These are phyloP conservation scores for Nasonia longicornis DNA, from an alignment of 1,140 invertebrate genomes.

Conservation along the genomic window DNA sequence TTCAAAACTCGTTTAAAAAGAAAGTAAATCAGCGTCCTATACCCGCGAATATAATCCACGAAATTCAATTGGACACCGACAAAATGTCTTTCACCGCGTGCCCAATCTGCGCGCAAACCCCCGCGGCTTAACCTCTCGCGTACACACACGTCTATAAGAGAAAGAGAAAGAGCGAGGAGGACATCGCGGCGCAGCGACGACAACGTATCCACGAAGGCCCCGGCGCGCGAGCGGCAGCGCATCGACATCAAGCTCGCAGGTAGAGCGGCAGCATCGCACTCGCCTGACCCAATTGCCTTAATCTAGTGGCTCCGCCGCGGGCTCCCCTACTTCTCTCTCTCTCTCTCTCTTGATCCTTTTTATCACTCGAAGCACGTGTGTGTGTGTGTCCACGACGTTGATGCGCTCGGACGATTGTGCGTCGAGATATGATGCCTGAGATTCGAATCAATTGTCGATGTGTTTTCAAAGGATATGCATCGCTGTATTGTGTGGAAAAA, in stretches of 20 bases:
- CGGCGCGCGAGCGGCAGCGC: conserved; percentile 7
- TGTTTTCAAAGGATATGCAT: background rate
- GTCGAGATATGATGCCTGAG: background rate
- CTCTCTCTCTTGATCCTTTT: background rate
- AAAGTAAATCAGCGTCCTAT: too few species aligned
- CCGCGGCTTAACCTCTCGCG: background rate
- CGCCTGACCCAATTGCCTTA: conserved; percentile 65
- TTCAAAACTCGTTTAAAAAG: too few species aligned
- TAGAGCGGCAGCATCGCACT: conserved; percentile 10
- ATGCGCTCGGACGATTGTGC: background rate
- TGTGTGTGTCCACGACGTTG: background rate
- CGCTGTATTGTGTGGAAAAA: background rate
- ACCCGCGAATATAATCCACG: too few species aligned
- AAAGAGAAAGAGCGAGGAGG: background rate
- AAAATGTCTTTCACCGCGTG: background rate
- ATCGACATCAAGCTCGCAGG: background rate
- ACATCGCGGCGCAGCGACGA: conserved; percentile 7
- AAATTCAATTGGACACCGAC: background rate
- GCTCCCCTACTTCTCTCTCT: conserved; percentile 21
- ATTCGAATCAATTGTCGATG: background rate
- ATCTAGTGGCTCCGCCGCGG: conserved; percentile 53
- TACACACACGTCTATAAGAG: background rate
- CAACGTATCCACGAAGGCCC: conserved; percentile 10
- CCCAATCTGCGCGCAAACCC: background rate
- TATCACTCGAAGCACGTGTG: background rate